phyloP scores from a whole-genome alignment of 2,113 vertebrate genomes.

The Solenodon paradoxus region DNA sequence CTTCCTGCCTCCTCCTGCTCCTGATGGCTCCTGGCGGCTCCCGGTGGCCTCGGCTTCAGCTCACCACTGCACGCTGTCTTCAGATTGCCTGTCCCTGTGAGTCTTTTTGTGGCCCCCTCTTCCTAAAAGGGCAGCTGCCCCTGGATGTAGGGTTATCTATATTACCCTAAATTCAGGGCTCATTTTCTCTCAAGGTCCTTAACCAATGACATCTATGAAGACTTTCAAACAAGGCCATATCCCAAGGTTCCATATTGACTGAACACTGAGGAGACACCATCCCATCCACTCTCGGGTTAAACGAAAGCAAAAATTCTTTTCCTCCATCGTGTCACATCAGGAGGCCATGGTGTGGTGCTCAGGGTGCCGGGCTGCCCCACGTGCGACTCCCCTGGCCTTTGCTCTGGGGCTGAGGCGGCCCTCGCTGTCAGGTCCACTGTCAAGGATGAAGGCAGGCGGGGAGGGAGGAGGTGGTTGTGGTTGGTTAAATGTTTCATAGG shows the following conservation, averaged over 20 bases:
- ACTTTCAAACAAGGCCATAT: not conserved
- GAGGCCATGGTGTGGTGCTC: not conserved
- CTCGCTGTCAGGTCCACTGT: not conserved
- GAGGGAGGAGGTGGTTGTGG: too few species aligned
- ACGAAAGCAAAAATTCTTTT: not conserved
- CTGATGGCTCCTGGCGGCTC: too few species aligned
- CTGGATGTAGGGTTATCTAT: too few species aligned
- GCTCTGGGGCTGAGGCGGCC: not conserved
- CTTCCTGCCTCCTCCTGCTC: not conserved
- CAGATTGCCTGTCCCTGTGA: fast-evolving
- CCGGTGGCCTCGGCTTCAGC: too few species aligned
- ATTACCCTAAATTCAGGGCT: too few species aligned
- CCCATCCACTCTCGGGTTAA: not conserved
- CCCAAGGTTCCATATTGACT: not conserved
- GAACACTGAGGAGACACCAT: not conserved
- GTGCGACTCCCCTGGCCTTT: not conserved
- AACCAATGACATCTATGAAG: not conserved
- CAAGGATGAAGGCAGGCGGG: too few species aligned
- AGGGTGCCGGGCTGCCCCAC: not conserved
- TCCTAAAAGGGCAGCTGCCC: too few species aligned
- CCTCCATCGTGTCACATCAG: not conserved
- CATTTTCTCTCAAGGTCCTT: not conserved
- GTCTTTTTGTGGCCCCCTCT: not conserved
- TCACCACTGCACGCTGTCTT: too few species aligned
- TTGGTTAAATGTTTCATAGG: too few species aligned